phyloP scores from a whole-genome alignment of 2,888 invertebrate species.

The Metallyticus violacea region DNA sequence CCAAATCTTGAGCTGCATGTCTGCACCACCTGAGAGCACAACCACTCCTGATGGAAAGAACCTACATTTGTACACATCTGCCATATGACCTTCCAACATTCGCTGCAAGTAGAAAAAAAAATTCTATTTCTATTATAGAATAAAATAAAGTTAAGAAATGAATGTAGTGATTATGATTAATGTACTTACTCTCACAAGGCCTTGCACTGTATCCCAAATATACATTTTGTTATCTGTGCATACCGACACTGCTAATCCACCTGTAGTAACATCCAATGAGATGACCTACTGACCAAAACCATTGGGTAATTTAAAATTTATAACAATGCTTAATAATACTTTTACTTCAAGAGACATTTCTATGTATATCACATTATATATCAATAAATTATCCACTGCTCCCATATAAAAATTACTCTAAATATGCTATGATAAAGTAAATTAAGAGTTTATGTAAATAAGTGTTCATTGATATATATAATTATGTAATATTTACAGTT shows the following conservation, averaged over 20 bases:
- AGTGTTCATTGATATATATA: no score
- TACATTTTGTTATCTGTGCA: conserved; percentile 57
- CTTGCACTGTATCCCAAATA: conserved; percentile 63
- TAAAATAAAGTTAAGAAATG: not conserved
- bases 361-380: no score
- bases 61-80: conserved; percentile 63
- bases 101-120: conserved; percentile 38
- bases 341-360: no score
- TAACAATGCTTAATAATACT: no score
- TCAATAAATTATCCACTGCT: no score
- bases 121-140: not conserved
- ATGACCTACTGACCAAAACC: conserved; percentile 45
- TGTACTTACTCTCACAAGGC: conserved; percentile 50
- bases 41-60: conserved; percentile 72
- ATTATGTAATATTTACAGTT: no score
- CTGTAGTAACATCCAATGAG: conserved; percentile 58
- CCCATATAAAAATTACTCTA: no score
- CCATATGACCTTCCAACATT: conserved; percentile 61
- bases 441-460: no score
- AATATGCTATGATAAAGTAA: no score
- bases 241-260: conserved; percentile 61
- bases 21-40: conserved; percentile 64
- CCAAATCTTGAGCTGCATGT: conserved; percentile 68
- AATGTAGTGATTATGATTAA: not conserved
- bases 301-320: not conserved